Evolutionary conservation across 2,113 vertebrate species (phyloP).

Genomic region (Halcyon senegalensis): DNA sequence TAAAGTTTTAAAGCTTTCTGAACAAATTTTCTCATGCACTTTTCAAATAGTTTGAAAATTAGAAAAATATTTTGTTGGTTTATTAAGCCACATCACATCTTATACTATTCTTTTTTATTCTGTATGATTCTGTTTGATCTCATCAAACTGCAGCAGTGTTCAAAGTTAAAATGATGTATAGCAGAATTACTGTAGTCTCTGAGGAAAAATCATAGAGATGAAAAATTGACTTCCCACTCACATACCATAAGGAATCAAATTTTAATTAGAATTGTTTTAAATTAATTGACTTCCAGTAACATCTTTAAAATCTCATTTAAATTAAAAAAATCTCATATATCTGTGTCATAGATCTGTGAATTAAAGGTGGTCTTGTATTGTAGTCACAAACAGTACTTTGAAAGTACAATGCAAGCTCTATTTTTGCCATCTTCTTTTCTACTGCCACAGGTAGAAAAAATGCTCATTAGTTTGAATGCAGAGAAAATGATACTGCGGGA

Average conservation of each 20-base stretch:
- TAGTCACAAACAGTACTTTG: background rate
- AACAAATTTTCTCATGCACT: background rate
- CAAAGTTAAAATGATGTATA: background rate
- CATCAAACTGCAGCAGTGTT: background rate
- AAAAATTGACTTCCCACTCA: constrained; percentile 17
- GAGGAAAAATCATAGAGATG: background rate
- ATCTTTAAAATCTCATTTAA: constrained; percentile 10
- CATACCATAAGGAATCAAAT: constrained; percentile 4
- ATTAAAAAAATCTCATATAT: background rate
- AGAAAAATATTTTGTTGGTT: background rate
- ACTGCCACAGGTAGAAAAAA: background rate
- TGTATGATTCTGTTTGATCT: background rate
- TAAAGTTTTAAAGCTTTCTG: background rate
- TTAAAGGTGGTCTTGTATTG: background rate
- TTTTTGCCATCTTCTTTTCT: background rate
- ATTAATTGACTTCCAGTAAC: constrained; percentile 20
- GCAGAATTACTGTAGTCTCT: background rate
- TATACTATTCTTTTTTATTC: background rate
- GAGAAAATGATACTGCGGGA: background rate
- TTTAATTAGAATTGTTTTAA: constrained; percentile 43
- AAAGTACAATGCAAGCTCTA: background rate
- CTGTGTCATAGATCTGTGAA: background rate
- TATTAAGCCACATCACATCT: background rate
- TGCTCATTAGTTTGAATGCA: background rate
- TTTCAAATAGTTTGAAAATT: background rate